Conservation (phyloP, 2,113 vertebrate genomes). For the Egretta garzetta region DNA sequence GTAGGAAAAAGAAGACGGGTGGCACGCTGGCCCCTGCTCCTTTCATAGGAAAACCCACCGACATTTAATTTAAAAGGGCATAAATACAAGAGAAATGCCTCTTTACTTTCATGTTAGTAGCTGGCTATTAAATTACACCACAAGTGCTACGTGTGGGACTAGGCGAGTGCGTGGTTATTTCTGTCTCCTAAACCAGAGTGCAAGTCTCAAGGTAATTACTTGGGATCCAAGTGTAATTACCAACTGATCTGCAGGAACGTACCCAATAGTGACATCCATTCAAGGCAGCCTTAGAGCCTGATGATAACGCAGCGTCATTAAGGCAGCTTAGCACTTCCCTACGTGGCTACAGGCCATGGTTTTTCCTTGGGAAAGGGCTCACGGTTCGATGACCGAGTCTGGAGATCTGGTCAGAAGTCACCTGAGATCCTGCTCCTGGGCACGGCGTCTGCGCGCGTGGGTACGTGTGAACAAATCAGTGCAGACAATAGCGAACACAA, state of each 20-base stretch:
- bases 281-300: slow-evolving; percentile 36
- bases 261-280: slow-evolving; percentile 37
- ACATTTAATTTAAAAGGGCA: slow-evolving; percentile 50
- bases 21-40: neutral
- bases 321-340: slow-evolving; percentile 27
- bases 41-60: neutral
- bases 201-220: slow-evolving; percentile 67
- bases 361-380: neutral
- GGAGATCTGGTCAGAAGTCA: neutral
- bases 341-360: neutral
- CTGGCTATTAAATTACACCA: slow-evolving; percentile 57
- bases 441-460: fast-evolving
- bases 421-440: neutral
- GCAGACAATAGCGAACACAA: neutral
- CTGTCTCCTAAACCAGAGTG: slow-evolving; percentile 38
- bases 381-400: fast-evolving
- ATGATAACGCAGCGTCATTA: slow-evolving; percentile 39
- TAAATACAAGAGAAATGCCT: slow-evolving; percentile 40
- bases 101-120: neutral
- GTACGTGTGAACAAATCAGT: neutral
- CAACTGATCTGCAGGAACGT: slow-evolving; percentile 57
- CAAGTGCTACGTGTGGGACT: slow-evolving; percentile 38
- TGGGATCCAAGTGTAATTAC: slow-evolving; percentile 72
- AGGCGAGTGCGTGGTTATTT: slow-evolving; percentile 42
- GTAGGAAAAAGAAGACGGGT: neutral